Evolutionary conservation across 2,888 invertebrate species (phyloP), one percentile per base, ranked within the genome.

Genomic region (Hofmannophila pseudospretella): DNA sequence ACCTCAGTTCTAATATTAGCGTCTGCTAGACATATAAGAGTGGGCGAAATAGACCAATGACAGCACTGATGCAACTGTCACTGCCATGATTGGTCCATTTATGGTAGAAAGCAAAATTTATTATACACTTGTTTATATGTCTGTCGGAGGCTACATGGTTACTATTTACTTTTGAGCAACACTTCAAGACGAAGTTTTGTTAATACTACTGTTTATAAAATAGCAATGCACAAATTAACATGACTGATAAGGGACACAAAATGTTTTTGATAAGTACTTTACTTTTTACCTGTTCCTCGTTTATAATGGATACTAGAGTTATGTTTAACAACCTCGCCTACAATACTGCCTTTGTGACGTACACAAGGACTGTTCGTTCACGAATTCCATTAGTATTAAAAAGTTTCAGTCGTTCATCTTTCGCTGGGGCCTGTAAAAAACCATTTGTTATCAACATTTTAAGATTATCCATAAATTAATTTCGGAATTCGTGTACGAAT

Each of bases 41-140:
- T 75, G 76, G 59, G 67, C 54, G 67, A 80, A 85, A 82, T 84
- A 59, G 85, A 85, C 85, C 85, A 85, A 84, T 85, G 81, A 82
- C 79, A 73, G 77, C 84, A 84, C 71, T 82, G 84, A 78, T 67
- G 50, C 47, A 55, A 67, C 55, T 55, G 65, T 82, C 84, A 84
- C 84, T 85, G 85, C 82, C 85, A 78, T 85, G 80, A 81, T 85
- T 85, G 85, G 85, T 85, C 85, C 82, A 75, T 85, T 82, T 84
- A 74, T 67, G 53, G 70, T 79, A 84, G 75, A 72, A 69, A 67
- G 48, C 68, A 64, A 72, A 55, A 53, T 54, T 51, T 70, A 63
- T 60, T 75, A 71, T 76, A 81, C 81, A 81, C 84, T 75, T 76
- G 77, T 79, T 84, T 78, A 82, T 84, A 82, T 84, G 82, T 84